phyloP scores from a whole-genome alignment of 2,888 invertebrate genomes.

The Pasiphila rectangulata region DNA sequence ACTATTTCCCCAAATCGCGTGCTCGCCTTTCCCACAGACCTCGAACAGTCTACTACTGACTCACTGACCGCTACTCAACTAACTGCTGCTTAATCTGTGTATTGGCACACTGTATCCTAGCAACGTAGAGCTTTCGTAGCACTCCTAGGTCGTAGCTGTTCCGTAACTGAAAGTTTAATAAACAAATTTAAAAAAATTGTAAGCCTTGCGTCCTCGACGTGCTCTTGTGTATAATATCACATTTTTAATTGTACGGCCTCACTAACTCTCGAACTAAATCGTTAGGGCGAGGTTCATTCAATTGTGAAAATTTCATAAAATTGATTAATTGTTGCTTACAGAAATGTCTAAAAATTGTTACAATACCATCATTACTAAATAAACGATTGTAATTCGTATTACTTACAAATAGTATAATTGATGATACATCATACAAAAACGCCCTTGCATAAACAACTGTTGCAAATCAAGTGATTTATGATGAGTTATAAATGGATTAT shows the following conservation, averaged over 20 bases:
- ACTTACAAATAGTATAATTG: conserved; percentile 9
- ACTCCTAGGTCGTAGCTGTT: conserved; percentile 14
- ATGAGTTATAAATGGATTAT: conserved; percentile 2
- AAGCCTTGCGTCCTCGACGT: too few species aligned
- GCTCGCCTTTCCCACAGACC: conserved; percentile 59
- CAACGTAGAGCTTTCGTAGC: conserved; percentile 43
- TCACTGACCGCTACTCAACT: conserved; percentile 46
- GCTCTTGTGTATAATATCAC: neutral
- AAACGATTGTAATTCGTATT: conserved; percentile 13
- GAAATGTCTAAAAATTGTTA: conserved; percentile 8
- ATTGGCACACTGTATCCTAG: conserved; percentile 33
- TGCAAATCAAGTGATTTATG: conserved; percentile 18
- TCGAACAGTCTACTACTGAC: conserved; percentile 38
- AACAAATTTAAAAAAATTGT: too few species aligned
- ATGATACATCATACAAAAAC: conserved; percentile 15
- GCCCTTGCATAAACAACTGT: conserved; percentile 20
- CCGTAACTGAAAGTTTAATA: conserved; percentile 6
- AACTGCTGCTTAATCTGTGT: conserved; percentile 24
- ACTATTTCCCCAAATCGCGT: conserved; percentile 61
- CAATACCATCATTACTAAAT: conserved; percentile 12
- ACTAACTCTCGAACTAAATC: neutral
- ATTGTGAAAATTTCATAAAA: conserved; percentile 13
- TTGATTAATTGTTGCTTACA: conserved; percentile 2
- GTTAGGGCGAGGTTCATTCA: conserved; percentile 24
- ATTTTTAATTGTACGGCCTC: neutral